Percentiles rank a stretch among this genome's conserved stretches.
Conservation (phyloP, 2,888 invertebrate genomes). For the Amphipoea lucens region DNA sequence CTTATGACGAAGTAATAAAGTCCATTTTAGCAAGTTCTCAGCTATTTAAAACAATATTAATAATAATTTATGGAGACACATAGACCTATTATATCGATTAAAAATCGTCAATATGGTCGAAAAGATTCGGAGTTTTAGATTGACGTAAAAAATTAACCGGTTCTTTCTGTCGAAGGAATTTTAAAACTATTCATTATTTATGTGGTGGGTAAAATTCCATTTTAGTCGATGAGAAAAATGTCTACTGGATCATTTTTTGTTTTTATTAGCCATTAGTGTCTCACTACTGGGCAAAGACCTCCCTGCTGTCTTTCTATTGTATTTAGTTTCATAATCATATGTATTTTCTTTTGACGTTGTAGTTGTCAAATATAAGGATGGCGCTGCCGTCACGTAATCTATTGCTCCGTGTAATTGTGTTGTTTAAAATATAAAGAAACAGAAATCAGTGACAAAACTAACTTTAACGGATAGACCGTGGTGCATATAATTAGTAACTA, state of each 20-base stretch:
- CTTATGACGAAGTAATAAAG: constrained; percentile 53
- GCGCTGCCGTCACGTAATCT: no score
- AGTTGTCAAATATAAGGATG: no score
- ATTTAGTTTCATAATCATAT: not conserved
- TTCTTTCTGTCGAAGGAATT: constrained; percentile 37
- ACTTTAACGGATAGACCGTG: no score
- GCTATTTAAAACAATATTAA: constrained; percentile 57
- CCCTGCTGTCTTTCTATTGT: not conserved
- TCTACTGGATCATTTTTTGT: not conserved
- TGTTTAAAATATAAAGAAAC: no score
- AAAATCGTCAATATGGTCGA: constrained; percentile 58
- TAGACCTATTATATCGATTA: constrained; percentile 63
- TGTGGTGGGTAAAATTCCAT: constrained; percentile 18
- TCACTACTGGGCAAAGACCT: no score
- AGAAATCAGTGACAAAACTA: no score
- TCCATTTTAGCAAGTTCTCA: constrained; percentile 23
- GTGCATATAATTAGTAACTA: no score
- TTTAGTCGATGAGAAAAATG: constrained; percentile 14
- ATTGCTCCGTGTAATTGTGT: no score
- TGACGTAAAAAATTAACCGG: constrained; percentile 52
- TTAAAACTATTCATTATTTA: constrained; percentile 46
- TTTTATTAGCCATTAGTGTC: not conserved
- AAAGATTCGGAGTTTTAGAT: constrained; percentile 53
- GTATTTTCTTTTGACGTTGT: not conserved
- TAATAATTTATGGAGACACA: constrained; percentile 66